phyloP scores from a whole-genome alignment of 2,797 vertebrate species.

The Rhinatrema bivittatum region DNA sequence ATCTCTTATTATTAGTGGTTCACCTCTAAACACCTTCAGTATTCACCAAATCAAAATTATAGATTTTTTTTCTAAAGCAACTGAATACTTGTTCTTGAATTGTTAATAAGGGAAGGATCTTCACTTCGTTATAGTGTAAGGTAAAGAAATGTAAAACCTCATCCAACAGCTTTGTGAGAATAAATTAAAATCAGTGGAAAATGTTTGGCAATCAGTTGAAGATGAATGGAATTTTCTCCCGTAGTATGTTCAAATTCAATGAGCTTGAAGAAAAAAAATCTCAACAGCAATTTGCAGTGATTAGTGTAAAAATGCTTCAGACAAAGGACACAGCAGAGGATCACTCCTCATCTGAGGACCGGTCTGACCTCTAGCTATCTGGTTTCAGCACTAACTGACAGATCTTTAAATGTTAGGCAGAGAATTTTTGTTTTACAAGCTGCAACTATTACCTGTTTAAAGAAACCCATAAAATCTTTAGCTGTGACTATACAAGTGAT shows the following conservation, averaged over 20 bases:
- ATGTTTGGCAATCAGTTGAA: background rate
- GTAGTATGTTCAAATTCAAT: no score
- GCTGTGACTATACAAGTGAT: no score
- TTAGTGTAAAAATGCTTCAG: background rate
- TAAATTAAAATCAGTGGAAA: background rate
- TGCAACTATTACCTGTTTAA: background rate
- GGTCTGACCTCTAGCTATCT: background rate
- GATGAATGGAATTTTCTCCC: background rate
- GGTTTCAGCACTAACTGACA: background rate
- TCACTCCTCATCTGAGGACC: background rate
- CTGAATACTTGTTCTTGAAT: conserved; percentile 12
- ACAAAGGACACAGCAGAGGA: background rate
- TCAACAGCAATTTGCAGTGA: background rate
- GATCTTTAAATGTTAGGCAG: no score
- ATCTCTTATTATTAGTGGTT: background rate
- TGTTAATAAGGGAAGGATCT: background rate
- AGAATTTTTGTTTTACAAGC: background rate
- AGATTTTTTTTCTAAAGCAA: background rate
- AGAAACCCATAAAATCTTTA: no score
- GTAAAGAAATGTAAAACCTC: conserved; percentile 4
- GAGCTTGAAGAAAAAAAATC: background rate
- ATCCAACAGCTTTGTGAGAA: background rate
- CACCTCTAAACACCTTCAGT: conserved; percentile 1
- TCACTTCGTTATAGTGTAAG: conserved; percentile 3
- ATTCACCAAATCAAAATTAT: conserved; percentile 6